Evolutionary conservation across 2,797 vertebrate species (phyloP).

Genomic region (Pangasius macronema): DNA sequence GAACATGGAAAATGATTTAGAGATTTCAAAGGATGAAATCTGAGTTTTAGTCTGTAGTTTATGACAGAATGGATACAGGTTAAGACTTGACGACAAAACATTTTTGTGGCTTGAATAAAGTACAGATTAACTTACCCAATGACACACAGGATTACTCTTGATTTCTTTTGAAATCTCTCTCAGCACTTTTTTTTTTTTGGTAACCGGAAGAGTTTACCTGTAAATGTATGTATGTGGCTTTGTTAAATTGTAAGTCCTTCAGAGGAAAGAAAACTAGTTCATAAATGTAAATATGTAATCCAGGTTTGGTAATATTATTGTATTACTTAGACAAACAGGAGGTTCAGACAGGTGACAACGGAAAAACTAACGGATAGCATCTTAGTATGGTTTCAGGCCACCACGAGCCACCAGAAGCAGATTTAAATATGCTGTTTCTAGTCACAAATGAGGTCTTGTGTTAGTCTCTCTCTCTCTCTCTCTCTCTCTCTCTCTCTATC

Average conservation of each 20-base stretch:
- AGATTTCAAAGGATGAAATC: neutral
- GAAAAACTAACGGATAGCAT: neutral
- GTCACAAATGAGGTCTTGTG: neutral
- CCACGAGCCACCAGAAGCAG: neutral
- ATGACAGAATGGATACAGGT: neutral
- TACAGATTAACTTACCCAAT: neutral
- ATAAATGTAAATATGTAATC: neutral
- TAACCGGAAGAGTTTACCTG: neutral
- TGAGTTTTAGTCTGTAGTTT: neutral
- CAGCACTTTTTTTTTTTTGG: neutral
- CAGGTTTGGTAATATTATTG: neutral
- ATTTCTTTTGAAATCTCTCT: neutral
- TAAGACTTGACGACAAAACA: constrained; percentile 14
- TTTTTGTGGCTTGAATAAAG: constrained; percentile 10
- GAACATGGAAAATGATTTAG: constrained; percentile 32
- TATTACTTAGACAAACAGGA: neutral
- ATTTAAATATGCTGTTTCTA: neutral
- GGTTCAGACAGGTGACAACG: neutral
- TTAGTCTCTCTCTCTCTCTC: neutral
- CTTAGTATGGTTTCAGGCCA: neutral
- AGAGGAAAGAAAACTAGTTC: neutral
- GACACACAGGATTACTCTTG: neutral
- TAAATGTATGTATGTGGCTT: neutral
- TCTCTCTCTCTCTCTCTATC: neutral
- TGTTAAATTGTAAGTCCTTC: neutral